Evolutionary conservation across 2,113 vertebrate genomes (phyloP), one percentile per base, ranked within the genome.

Genomic region (Castor canadensis): DNA sequence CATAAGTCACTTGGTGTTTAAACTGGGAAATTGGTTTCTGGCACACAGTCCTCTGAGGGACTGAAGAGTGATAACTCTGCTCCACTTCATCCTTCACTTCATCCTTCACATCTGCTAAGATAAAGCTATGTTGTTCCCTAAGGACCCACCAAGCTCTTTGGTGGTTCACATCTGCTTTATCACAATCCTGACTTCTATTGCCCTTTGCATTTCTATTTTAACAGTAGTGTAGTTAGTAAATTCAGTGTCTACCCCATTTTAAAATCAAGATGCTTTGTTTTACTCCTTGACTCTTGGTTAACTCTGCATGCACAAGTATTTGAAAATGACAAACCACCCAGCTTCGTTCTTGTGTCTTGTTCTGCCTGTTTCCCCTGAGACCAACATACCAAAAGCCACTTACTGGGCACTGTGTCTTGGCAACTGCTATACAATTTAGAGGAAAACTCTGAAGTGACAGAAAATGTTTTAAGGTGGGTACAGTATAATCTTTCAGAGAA

Each of bases 401-500:
- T 17, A n/a, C n/a, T 8, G 56, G 60, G 38, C 2, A 1, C 80
- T 32, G 45, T 28, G 54, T 52, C 69, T 38, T 4, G 19, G 75
- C 67, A 19, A 77, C 54, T 40, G 30, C 38, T 26, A 19, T 1
- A 60, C 3, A 13, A 35, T 60, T 6, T 24, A 26, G 62, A 80
- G 52, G 67, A 77, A 47, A 71, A 66, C 47, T 77, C 72, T 82
- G 30, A 56, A 47, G 82, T 40, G 35, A 30, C 32, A 72, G 76
- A 54, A 52, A 58, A 72, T 45, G 28, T 64, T 83, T n/a, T 56
- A 12, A 77, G 84, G 32, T 58, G 9, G 35, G 58, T 45, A 79
- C 5, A 89, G 69, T 43, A 52, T 52, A n/a, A 64, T 64, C 89
- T 81, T 95, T 75, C 75, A 83, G 86, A 79, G 17, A 88, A 94